A percentile compares a stretch with the other conserved stretches of the same genome.
Conservation (phyloP, 2,797 vertebrate species). For the Argentina silus region DNA sequence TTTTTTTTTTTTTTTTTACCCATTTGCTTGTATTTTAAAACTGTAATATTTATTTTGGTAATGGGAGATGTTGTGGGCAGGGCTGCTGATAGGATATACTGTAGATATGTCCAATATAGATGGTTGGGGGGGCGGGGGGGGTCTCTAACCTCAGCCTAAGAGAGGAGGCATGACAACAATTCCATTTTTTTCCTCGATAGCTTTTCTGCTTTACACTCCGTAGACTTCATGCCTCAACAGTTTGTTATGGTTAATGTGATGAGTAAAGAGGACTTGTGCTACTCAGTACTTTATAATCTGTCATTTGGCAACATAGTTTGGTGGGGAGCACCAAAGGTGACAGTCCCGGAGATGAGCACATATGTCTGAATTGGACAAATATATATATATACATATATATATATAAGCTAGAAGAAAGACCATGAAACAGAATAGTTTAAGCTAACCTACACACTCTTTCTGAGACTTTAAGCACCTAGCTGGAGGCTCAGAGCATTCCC, state of each 20-base stretch:
- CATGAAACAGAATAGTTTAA: background rate
- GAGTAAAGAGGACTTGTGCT: slow-evolving; percentile 1
- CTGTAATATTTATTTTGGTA: slow-evolving; percentile 66
- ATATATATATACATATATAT: background rate
- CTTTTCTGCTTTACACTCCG: slow-evolving; percentile 48
- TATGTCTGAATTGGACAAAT: slow-evolving; percentile 35
- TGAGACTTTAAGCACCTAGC: background rate
- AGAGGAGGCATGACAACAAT: background rate
- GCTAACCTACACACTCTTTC: background rate
- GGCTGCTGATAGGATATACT: slow-evolving; percentile 29
- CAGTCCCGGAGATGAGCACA: slow-evolving; percentile 62
- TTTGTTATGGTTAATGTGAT: background rate
- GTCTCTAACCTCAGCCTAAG: slow-evolving; percentile 2
- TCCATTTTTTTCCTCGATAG: background rate
- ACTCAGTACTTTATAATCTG: slow-evolving; percentile 32
- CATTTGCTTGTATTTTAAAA: slow-evolving; percentile 60
- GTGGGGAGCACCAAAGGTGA: slow-evolving; percentile 61
- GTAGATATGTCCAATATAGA: background rate
- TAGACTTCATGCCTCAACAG: background rate
- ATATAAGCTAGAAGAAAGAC: background rate
- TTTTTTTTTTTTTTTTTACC: slow-evolving; percentile 48
- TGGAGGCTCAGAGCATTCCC: background rate
- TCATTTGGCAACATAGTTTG: slow-evolving; percentile 40
- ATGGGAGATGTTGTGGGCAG: slow-evolving; percentile 39
- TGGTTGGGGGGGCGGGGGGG: background rate